Base-by-base conservation (phyloP, 2,797 vertebrate genomes). In the Gymnodraco acuticeps region DNA sequence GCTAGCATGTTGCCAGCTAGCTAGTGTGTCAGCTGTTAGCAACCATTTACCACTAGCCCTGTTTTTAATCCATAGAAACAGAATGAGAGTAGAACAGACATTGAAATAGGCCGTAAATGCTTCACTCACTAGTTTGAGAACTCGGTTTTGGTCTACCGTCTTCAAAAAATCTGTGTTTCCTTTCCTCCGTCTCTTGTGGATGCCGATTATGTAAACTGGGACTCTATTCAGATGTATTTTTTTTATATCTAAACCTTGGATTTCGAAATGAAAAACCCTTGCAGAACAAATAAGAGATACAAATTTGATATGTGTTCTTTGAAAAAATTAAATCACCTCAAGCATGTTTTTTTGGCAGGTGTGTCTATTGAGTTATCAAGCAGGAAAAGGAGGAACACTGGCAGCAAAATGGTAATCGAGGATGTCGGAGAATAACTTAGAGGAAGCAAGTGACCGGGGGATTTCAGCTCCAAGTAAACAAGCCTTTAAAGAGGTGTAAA, bases 401-500 rank as follows among this genome's bases (percentile, higher is more conserved):
- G 74, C 85, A 79, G 78, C 46, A 0, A 78, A 77, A 52, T 52
- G 70, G 78, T 66, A 10, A 59, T 77, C 33, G 10, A 56, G 66
- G 81, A 75, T 64, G 54, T 79, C 10, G 12, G 64, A 85, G 68
- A 75, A 41, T 54, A 70, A 52, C 54, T 27, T 27, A 55, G 59
- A 56, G 78, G 74, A 77, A 73, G 58, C 74, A 85, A 58, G 15
- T 14, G 53, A 61, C 67, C 81, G 67, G 76, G 75, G 64, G 69
- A 69, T 73, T 84, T 78, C 38, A 85, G 73, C 85, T 81, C 53
- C 60, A 19, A 59, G 82, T 56, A 75, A 72, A 70, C 67, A 72
- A 70, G 74, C 61, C 68, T 74, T 79, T 74, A 85, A 70, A 72
- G 58, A 79, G 56, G 80, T 71, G 70, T 70, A 59, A 78, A 74